Evolutionary conservation across 2,113 vertebrate genomes (phyloP).

Genomic region (Archilochus colubris): DNA sequence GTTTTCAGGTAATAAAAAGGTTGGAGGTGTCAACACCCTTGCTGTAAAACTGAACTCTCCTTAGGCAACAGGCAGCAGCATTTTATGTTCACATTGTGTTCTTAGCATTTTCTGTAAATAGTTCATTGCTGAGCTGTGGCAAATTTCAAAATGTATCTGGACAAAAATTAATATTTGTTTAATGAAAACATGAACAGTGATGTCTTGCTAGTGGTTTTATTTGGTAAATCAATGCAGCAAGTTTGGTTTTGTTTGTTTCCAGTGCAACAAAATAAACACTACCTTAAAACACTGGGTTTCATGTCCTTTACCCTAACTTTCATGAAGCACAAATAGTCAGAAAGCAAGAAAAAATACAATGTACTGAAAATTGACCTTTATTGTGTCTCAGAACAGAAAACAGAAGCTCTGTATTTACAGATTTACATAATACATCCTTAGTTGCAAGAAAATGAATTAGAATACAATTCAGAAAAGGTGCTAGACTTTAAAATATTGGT

Average conservation of each 20-base stretch:
- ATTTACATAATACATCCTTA: neutral
- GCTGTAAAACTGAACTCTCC: neutral
- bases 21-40: constrained; percentile 19
- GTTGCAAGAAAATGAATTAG: neutral
- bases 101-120: neutral
- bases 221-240: neutral
- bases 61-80: neutral
- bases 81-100: neutral
- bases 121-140: neutral
- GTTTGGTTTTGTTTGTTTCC: neutral
- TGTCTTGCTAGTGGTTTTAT: neutral
- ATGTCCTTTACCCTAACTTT: neutral
- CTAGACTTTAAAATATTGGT: neutral
- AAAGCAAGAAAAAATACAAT: neutral
- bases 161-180: neutral
- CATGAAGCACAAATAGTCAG: neutral
- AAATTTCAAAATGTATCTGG: neutral
- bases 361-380: neutral
- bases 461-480: neutral
- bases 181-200: neutral
- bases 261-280: neutral
- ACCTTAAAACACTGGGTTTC: neutral
- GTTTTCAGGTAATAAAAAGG: constrained; percentile 60
- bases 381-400: neutral
- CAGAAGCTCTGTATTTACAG: neutral